Conservation (phyloP, 2,797 vertebrate species). For the Loris lydekkerianus region DNA sequence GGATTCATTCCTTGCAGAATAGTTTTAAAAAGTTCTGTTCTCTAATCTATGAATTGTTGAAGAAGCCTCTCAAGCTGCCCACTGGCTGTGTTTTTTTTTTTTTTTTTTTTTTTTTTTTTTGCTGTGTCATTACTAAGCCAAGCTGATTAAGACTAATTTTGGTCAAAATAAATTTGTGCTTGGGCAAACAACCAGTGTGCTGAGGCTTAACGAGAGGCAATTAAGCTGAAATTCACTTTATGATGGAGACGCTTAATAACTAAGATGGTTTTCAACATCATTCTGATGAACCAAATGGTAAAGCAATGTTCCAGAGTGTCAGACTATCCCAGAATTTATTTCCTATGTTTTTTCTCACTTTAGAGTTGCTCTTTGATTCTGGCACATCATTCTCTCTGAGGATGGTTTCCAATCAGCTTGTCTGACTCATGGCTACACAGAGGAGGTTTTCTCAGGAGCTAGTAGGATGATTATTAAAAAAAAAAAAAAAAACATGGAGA, state of each 20-base stretch:
- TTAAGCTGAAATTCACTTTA: conserved; percentile 59
- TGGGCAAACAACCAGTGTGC: conserved; percentile 69
- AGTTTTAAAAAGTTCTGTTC: conserved; percentile 40
- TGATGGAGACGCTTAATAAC: conserved; percentile 38
- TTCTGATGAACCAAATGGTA: not conserved
- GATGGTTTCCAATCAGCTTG: conserved; percentile 66
- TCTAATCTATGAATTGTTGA: conserved; percentile 55
- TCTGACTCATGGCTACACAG: conserved; percentile 65
- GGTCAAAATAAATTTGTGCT: conserved; percentile 73
- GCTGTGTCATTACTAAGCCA: conserved; percentile 49
- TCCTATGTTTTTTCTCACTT: conserved; percentile 22
- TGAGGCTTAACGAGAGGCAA: conserved; percentile 51
- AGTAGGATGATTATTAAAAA: conserved; percentile 48
- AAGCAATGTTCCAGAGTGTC: not conserved
- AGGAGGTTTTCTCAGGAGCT: conserved; percentile 56
- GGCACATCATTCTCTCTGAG: conserved; percentile 42
- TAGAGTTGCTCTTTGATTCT: conserved; percentile 63
- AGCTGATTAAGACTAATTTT: conserved; percentile 78
- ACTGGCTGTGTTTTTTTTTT: conserved; percentile 46
- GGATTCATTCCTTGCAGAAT: conserved; percentile 16
- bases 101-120: not conserved
- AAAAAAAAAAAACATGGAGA: not conserved
- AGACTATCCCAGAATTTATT: conserved; percentile 55
- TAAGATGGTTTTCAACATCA: not conserved
- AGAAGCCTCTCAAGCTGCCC: not conserved